Evolutionary conservation across 2,888 invertebrate genomes (phyloP).

Genomic region (Pandemis corylana): DNA sequence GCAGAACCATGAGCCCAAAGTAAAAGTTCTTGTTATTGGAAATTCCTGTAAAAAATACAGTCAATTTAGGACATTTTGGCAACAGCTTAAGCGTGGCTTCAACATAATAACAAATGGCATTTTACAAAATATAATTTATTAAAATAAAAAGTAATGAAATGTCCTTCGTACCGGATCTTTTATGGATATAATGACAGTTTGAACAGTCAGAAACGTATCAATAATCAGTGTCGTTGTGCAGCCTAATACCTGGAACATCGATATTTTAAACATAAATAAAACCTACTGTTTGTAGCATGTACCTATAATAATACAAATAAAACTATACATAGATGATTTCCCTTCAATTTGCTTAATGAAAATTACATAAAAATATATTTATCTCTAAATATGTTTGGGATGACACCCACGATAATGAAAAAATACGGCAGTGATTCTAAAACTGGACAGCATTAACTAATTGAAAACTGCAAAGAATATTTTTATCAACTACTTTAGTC

Average conservation of each 20-base stretch:
- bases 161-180: slow-evolving; percentile 53
- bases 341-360: too few species aligned
- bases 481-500: too few species aligned
- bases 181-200: slow-evolving; percentile 57
- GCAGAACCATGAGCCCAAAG: slow-evolving; percentile 56
- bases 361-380: too few species aligned
- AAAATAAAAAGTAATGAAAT: neutral
- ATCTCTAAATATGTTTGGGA: too few species aligned
- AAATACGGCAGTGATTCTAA: too few species aligned
- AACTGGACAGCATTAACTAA: too few species aligned
- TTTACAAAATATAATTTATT: too few species aligned
- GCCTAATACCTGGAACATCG: slow-evolving; percentile 53
- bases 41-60: slow-evolving; percentile 49
- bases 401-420: too few species aligned
- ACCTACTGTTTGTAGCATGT: neutral
- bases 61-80: neutral
- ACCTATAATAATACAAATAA: too few species aligned
- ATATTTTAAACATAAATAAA: neutral
- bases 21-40: slow-evolving; percentile 52
- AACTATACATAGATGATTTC: too few species aligned
- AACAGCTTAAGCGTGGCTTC: neutral
- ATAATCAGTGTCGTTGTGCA: slow-evolving; percentile 52
- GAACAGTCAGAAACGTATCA: slow-evolving; percentile 61
- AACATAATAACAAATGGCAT: too few species aligned
- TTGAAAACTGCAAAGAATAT: too few species aligned